Evolutionary conservation across 2,888 invertebrate species (phyloP).

Genomic region (Clanis bilineata): DNA sequence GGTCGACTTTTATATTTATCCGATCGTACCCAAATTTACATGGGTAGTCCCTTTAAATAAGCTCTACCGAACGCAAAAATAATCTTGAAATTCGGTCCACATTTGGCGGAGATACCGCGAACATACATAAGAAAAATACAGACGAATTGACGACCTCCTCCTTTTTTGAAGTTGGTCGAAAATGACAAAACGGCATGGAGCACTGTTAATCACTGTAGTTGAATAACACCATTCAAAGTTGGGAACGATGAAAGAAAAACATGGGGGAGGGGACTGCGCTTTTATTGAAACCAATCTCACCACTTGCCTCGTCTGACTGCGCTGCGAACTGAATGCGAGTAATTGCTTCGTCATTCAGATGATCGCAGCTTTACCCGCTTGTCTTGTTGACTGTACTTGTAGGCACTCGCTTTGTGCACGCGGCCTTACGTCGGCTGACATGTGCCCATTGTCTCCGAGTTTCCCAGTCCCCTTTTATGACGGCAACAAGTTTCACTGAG

Average conservation of each 20-base stretch:
- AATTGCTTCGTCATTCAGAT: slow-evolving; percentile 80
- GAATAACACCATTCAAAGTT: slow-evolving; percentile 73
- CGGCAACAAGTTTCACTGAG: slow-evolving; percentile 49
- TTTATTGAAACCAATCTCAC: slow-evolving; percentile 81
- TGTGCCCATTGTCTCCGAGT: slow-evolving; percentile 62
- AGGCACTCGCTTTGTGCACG: slow-evolving; percentile 66
- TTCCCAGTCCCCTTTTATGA: slow-evolving; percentile 57
- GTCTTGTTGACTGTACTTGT: slow-evolving; percentile 73
- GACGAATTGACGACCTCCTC: too few species aligned
- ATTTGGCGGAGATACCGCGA: too few species aligned
- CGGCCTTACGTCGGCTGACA: slow-evolving; percentile 64
- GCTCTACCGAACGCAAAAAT: too few species aligned
- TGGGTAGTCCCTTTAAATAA: too few species aligned
- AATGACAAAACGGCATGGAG: slow-evolving; percentile 20
- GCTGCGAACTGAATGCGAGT: slow-evolving; percentile 72
- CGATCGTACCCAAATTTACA: too few species aligned
- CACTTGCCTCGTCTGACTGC: slow-evolving; percentile 76
- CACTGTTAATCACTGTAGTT: slow-evolving; percentile 24
- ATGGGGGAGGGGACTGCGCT: slow-evolving; percentile 75
- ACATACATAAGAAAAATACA: too few species aligned
- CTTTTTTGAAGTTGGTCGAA: too few species aligned
- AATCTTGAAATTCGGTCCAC: too few species aligned
- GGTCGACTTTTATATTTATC: too few species aligned
- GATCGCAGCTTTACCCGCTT: slow-evolving; percentile 70
- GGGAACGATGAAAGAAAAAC: slow-evolving; percentile 78